Conservation (phyloP, 30 jellyfish, hydroid and myxozoan species). For the Chironex yamaguchii region DNA sequence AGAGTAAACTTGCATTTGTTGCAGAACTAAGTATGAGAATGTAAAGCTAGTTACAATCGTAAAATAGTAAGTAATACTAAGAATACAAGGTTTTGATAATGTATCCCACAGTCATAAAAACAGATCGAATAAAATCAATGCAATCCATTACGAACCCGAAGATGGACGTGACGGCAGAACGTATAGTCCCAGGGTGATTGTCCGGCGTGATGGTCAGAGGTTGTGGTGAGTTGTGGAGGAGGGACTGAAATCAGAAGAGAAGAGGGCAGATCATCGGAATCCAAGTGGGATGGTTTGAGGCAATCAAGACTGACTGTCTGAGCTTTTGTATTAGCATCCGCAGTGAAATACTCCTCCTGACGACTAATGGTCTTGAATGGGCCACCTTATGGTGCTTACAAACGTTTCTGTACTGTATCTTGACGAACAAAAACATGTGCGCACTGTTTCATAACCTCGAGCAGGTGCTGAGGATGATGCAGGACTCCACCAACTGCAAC, state of each 20-base stretch:
- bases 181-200: too few relatives aligned
- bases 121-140: too few relatives aligned
- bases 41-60: too few relatives aligned
- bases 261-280: slow-evolving; percentile 7
- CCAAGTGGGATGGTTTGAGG: slow-evolving; percentile 64
- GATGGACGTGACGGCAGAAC: too few relatives aligned
- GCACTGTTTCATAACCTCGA: not conserved
- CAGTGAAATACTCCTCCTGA: not conserved
- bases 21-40: too few relatives aligned
- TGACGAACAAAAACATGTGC: slow-evolving; percentile 53
- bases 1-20: too few relatives aligned
- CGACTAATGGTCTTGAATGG: slow-evolving; percentile 33
- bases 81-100: too few relatives aligned
- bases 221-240: not conserved
- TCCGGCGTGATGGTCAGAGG: slow-evolving; percentile 8
- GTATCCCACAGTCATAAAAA: too few relatives aligned
- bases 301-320: slow-evolving; percentile 44
- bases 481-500: too few relatives aligned
- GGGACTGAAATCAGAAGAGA: slow-evolving; percentile 13
- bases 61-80: too few relatives aligned
- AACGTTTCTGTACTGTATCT: slow-evolving; percentile 56
- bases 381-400: slow-evolving; percentile 60
- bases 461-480: not conserved
- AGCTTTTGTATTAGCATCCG: slow-evolving; percentile 4
- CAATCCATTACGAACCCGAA: too few relatives aligned